phyloP scores from a whole-genome alignment of 2,888 invertebrate genomes.

The Drosophila meridiana region DNA sequence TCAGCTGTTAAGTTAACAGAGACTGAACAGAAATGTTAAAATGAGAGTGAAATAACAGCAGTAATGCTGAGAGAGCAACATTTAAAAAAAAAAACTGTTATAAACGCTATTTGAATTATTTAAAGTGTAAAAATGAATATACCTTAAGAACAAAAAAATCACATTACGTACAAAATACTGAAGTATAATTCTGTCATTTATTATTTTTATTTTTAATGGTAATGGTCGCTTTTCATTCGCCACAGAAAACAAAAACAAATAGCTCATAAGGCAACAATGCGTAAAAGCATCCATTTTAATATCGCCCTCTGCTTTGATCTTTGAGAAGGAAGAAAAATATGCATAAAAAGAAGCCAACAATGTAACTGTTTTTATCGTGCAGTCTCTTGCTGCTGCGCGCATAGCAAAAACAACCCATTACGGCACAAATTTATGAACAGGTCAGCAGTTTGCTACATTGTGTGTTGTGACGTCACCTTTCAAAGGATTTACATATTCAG shows the following conservation, averaged over 20 bases:
- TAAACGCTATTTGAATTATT: neutral
- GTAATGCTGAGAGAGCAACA: neutral
- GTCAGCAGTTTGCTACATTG: neutral
- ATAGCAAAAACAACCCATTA: neutral
- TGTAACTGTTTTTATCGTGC: constrained; percentile 5
- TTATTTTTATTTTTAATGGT: neutral
- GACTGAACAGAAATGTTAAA: neutral
- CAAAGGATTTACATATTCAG: neutral
- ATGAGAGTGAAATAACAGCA: neutral
- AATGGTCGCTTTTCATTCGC: neutral
- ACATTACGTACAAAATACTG: neutral
- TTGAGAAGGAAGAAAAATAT: neutral
- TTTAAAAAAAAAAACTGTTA: constrained; percentile 3
- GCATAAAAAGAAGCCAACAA: neutral
- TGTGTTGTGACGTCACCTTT: neutral
- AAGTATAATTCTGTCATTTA: neutral
- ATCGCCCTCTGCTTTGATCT: neutral
- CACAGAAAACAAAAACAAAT: neutral
- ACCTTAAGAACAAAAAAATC: neutral
- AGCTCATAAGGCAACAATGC: neutral
- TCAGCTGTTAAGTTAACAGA: constrained; percentile 22
- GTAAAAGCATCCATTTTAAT: neutral
- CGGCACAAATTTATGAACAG: neutral
- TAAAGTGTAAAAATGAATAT: neutral
- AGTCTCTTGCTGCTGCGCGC: neutral